phyloP scores from a whole-genome alignment of 37 sponge, comb jelly and placozoan genomes.

The Dysidea cf. avara region DNA sequence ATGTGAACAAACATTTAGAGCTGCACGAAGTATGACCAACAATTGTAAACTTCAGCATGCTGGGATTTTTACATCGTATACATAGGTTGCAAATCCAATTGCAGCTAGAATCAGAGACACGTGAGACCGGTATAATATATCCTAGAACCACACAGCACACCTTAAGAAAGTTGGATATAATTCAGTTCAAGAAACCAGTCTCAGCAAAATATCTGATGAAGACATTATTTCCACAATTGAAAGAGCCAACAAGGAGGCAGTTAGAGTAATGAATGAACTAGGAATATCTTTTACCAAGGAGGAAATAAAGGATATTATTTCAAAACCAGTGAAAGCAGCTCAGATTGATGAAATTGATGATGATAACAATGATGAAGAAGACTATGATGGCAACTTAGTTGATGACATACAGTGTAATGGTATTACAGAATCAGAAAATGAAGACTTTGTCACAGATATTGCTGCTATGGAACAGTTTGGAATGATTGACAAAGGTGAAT shows the following conservation, averaged over 20 bases:
- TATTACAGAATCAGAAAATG: no score
- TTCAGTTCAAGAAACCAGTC: neutral
- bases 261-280: slow-evolving; percentile 7
- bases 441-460: no score
- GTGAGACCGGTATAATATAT: slow-evolving; percentile 24
- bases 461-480: no score
- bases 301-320: no score
- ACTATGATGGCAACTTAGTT: no score
- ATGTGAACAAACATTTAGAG: slow-evolving; percentile 55
- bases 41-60: slow-evolving; percentile 53
- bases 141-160: slow-evolving; percentile 14
- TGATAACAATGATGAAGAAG: no score
- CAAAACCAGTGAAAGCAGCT: no score
- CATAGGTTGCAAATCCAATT: slow-evolving; percentile 47
- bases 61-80: slow-evolving; percentile 38
- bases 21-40: slow-evolving; percentile 61
- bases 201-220: neutral
- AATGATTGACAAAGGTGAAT: no score
- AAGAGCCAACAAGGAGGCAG: slow-evolving; percentile 12
- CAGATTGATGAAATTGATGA: no score
- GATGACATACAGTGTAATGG: no score
- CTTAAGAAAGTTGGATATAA: slow-evolving; percentile 26
- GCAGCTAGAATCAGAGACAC: slow-evolving; percentile 22
- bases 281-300: slow-evolving; percentile 24
- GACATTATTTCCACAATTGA: slow-evolving; percentile 10